Percentiles rank a stretch among this genome's conserved stretches.
These are phyloP conservation scores for Dolichotis patagonum DNA, from an alignment of 2,113 vertebrate genomes.

Conservation along the genomic window DNA sequence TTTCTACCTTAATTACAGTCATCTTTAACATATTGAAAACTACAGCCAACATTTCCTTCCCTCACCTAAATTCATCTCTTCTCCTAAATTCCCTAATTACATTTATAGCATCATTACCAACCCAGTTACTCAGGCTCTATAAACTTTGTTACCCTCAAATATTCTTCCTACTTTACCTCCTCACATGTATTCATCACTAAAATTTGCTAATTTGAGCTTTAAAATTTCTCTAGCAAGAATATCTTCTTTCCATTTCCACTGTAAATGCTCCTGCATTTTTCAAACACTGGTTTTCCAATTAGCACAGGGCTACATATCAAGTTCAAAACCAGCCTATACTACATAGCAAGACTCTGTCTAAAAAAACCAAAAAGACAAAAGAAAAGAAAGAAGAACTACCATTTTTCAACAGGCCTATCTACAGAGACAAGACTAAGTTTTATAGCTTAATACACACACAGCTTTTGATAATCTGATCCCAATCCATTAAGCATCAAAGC, in stretches of 20 bases:
- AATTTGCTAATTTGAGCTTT: constrained; percentile 30
- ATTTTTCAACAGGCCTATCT: background rate
- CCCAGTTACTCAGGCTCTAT: background rate
- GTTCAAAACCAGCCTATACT: background rate
- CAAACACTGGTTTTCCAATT: background rate
- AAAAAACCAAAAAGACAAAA: background rate
- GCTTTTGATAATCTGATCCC: background rate
- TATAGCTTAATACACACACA: background rate
- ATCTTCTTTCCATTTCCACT: background rate
- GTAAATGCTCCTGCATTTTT: background rate
- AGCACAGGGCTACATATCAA: background rate
- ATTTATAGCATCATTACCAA: background rate
- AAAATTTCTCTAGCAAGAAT: constrained; percentile 20
- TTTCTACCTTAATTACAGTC: background rate
- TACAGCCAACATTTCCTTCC: background rate
- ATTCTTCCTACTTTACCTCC: background rate
- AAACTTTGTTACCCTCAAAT: background rate
- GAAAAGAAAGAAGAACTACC: background rate
- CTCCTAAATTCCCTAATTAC: background rate
- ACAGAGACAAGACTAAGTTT: background rate
- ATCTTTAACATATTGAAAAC: constrained; percentile 35
- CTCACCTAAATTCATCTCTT: background rate
- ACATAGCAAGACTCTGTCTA: background rate
- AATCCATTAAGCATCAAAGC: background rate
- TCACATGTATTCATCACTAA: constrained; percentile 24